phyloP scores from a whole-genome alignment of 1,140 invertebrate species.

The Plodia interpunctella region DNA sequence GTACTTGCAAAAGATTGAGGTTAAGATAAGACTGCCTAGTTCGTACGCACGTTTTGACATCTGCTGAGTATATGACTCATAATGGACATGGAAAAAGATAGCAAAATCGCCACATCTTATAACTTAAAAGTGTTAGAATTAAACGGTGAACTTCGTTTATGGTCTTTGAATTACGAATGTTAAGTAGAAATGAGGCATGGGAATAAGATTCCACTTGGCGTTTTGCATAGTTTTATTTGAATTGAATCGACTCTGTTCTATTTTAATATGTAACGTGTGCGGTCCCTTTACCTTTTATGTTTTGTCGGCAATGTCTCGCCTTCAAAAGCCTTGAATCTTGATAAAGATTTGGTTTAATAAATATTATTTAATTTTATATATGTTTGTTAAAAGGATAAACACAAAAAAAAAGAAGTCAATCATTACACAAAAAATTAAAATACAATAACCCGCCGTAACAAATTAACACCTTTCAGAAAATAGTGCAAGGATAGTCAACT shows the following conservation, averaged over 20 bases:
- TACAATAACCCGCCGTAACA: not conserved
- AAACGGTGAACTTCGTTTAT: slow-evolving; percentile 39
- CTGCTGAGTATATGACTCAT: no score
- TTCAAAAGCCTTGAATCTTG: not conserved
- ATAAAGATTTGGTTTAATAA: no score
- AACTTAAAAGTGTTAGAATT: slow-evolving; percentile 19
- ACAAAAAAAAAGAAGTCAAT: no score
- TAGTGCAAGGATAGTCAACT: slow-evolving; percentile 14
- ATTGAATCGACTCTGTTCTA: slow-evolving; percentile 29
- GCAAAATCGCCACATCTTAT: slow-evolving; percentile 20
- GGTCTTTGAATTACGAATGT: slow-evolving; percentile 47
- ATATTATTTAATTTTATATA: no score
- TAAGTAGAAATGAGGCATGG: slow-evolving; percentile 46
- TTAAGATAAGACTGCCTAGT: no score
- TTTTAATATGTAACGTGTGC: slow-evolving; percentile 18
- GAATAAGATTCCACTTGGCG: slow-evolving; percentile 31
- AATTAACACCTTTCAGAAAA: slow-evolving; percentile 7
- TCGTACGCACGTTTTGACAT: no score
- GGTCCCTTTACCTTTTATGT: slow-evolving; percentile 15
- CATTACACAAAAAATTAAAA: no score
- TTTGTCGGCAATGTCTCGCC: slow-evolving; percentile 1
- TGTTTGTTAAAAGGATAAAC: no score
- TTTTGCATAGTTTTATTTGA: slow-evolving; percentile 28
- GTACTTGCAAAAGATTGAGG: no score
- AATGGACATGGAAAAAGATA: no score